These are phyloP conservation scores for Sebastiscus albofasciatus DNA, from an alignment of 2,797 vertebrate species.

Conservation along the genomic window DNA sequence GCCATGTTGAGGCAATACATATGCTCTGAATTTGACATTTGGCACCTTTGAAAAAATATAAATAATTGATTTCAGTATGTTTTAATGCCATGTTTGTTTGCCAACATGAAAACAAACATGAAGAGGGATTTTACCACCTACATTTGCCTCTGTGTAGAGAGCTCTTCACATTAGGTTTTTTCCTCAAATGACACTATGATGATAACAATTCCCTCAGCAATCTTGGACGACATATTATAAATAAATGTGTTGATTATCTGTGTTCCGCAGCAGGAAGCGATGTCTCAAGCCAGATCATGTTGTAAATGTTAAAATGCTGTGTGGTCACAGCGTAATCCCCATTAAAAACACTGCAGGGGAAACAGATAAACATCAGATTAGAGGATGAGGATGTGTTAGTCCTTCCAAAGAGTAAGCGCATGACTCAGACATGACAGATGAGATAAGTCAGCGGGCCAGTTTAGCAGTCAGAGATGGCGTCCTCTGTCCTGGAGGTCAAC, in stretches of 20 bases:
- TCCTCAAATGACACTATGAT: neutral
- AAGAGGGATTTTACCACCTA: neutral
- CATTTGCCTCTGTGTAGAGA: neutral
- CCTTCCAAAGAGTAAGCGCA: neutral
- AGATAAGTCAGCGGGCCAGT: neutral
- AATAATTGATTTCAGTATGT: neutral
- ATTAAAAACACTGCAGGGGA: conserved; percentile 44
- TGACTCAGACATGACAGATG: conserved; percentile 18
- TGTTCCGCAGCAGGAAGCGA: conserved; percentile 16
- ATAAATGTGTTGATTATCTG: conserved; percentile 10
- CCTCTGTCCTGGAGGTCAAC: conserved; percentile 7
- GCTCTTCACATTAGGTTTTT: neutral
- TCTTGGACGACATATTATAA: neutral
- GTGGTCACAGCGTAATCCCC: conserved; percentile 18
- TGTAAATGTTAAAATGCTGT: conserved; percentile 24
- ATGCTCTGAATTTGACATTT: no score
- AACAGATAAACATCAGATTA: conserved; percentile 43
- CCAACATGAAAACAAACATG: neutral
- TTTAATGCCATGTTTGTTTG: neutral
- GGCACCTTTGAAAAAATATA: neutral
- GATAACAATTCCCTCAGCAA: neutral
- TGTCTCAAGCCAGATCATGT: conserved; percentile 7
- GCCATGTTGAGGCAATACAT: no score
- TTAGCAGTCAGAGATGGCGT: neutral
- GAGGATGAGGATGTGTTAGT: conserved; percentile 9